A percentile compares a stretch with the other conserved stretches of the same genome.
Conservation (phyloP, 1,140 invertebrate genomes). For the Philaenus spumarius region DNA sequence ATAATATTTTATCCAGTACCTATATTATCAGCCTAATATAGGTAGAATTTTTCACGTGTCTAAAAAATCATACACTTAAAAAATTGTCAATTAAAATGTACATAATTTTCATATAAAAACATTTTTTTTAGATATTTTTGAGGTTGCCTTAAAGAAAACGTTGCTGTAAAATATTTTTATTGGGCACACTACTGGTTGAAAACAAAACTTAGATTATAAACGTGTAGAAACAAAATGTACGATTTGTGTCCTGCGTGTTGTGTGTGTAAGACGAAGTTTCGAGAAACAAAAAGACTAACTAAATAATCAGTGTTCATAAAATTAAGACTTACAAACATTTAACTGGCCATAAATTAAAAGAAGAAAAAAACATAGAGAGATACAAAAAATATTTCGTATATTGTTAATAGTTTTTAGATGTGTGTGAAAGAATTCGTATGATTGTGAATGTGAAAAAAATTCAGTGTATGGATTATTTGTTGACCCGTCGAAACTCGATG, state of each 20-base stretch:
- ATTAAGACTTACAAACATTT: not conserved
- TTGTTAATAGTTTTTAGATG: constrained; percentile 5
- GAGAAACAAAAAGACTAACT: not conserved
- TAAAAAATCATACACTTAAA: too few species aligned
- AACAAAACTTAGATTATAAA: too few species aligned
- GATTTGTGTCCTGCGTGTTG: too few species aligned
- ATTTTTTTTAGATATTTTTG: too few species aligned
- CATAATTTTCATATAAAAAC: too few species aligned
- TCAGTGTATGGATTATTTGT: not conserved
- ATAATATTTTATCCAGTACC: not conserved
- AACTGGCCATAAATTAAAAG: not conserved
- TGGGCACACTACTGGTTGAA: too few species aligned
- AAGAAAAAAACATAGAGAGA: too few species aligned
- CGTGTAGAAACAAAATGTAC: too few species aligned
- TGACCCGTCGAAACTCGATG: not conserved
- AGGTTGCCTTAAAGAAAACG: too few species aligned
- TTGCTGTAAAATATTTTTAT: too few species aligned
- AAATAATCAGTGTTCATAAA: not conserved
- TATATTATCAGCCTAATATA: not conserved
- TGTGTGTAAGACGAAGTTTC: not conserved
- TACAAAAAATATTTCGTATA: not conserved
- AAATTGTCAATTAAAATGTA: too few species aligned
- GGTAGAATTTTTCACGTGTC: too few species aligned
- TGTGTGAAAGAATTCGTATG: not conserved
- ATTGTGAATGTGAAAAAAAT: not conserved